These are phyloP conservation scores for Bombus difficillimus DNA, from an alignment of 1,140 invertebrate genomes.

Conservation along the genomic window DNA sequence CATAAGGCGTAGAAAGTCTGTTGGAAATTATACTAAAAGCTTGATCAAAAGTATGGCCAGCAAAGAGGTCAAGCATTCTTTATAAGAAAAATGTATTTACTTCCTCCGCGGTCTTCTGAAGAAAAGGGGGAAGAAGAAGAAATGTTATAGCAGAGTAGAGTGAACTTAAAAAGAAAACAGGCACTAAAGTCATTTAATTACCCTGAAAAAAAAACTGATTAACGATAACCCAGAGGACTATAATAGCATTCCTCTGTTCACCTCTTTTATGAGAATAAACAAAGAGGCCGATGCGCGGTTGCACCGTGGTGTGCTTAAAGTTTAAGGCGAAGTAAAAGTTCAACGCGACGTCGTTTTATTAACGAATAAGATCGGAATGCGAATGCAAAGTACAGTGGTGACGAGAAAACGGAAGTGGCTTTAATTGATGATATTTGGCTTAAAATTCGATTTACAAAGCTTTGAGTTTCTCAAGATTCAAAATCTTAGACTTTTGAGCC, in stretches of 20 bases:
- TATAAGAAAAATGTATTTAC: background rate
- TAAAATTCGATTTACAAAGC: background rate
- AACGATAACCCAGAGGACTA: constrained; percentile 45
- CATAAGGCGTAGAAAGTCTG: background rate
- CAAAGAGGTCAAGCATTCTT: background rate
- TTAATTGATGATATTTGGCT: background rate
- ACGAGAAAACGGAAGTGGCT: background rate
- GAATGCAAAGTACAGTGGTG: background rate
- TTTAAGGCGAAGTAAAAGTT: constrained; percentile 57
- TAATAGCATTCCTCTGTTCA: constrained; percentile 54
- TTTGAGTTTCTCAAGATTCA: too few species aligned
- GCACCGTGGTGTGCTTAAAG: constrained; percentile 36
- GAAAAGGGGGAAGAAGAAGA: background rate
- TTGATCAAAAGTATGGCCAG: background rate
- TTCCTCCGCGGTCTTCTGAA: background rate
- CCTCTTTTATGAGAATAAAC: constrained; percentile 50
- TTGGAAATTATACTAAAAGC: background rate
- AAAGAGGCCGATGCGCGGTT: constrained; percentile 41
- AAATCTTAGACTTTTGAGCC: background rate
- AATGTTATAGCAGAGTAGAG: too few species aligned
- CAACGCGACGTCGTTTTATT: constrained; percentile 27
- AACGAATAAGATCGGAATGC: constrained; percentile 38
- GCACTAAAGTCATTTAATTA: constrained; percentile 42
- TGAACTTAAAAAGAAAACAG: background rate
- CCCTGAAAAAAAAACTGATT: constrained; percentile 24